Conservation (phyloP, 2,113 vertebrate genomes). For the Lutjanus erythropterus region DNA sequence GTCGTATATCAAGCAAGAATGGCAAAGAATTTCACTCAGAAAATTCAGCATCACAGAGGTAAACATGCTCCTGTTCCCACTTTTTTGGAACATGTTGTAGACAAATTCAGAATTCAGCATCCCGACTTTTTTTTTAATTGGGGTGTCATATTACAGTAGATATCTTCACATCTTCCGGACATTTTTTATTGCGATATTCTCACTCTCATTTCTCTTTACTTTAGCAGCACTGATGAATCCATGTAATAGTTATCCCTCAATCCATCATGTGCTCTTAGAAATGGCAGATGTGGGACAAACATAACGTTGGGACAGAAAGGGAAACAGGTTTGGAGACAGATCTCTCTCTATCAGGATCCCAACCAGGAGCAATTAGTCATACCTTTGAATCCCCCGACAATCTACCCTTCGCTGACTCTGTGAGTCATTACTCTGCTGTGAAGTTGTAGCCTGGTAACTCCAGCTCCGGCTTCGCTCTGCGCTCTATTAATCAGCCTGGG, state of each 20-base stretch:
- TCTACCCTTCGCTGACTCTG: constrained; percentile 21
- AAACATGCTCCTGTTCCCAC: too few relatives aligned
- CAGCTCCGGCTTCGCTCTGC: constrained; percentile 33
- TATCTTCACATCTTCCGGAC: too few relatives aligned
- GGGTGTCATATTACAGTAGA: too few relatives aligned
- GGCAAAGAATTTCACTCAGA: too few relatives aligned
- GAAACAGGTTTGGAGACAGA: constrained; percentile 23
- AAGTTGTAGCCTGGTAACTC: constrained; percentile 44
- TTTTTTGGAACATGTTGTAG: too few relatives aligned
- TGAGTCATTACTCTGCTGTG: constrained; percentile 55
- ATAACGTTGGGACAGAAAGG: constrained; percentile 16
- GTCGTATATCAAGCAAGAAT: too few relatives aligned
- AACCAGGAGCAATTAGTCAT: constrained; percentile 61
- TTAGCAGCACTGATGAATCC: not conserved
- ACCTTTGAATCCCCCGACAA: constrained; percentile 40
- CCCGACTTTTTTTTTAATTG: too few relatives aligned
- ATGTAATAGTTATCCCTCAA: not conserved
- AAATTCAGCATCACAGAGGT: too few relatives aligned
- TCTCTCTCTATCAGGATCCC: constrained; percentile 37
- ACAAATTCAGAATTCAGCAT: too few relatives aligned
- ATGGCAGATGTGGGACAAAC: constrained; percentile 29
- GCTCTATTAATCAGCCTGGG: constrained; percentile 73
- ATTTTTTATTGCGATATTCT: too few relatives aligned
- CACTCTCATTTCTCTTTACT: not conserved
- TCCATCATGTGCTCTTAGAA: constrained; percentile 10